A percentile compares a stretch with the other conserved stretches of the same genome.
These are phyloP conservation scores for Folsomia candida DNA, from an alignment of 2,888 invertebrate species.

Conservation along the genomic window DNA sequence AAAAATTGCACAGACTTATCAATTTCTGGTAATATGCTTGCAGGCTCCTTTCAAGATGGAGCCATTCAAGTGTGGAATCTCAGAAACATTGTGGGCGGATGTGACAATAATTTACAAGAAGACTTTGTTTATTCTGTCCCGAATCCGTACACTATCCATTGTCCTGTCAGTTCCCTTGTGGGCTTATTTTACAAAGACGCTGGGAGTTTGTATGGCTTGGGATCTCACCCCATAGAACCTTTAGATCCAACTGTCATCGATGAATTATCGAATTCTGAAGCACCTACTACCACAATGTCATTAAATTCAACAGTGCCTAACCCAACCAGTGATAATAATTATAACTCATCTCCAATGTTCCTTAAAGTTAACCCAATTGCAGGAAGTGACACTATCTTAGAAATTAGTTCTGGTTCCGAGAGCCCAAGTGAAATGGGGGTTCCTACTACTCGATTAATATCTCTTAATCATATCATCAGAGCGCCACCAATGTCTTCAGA, in stretches of 20 bases:
- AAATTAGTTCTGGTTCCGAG: too few relatives aligned
- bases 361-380: neutral
- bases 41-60: constrained; percentile 68
- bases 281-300: neutral
- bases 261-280: neutral
- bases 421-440: neutral
- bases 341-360: neutral
- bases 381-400: too few relatives aligned
- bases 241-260: neutral
- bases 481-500: neutral
- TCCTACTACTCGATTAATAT: too few relatives aligned
- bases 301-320: neutral
- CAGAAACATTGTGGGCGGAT: constrained; percentile 33
- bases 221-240: constrained; percentile 22
- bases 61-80: constrained; percentile 66
- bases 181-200: constrained; percentile 36
- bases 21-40: constrained; percentile 61
- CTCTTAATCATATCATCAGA: neutral
- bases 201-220: constrained; percentile 34
- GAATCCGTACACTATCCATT: constrained; percentile 21
- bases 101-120: neutral
- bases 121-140: constrained; percentile 1
- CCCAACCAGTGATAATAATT: neutral
- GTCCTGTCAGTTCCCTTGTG: constrained; percentile 29
- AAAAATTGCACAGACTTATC: constrained; percentile 37